phyloP scores from a whole-genome alignment of 2,113 vertebrate genomes.

The Sturnira hondurensis region DNA sequence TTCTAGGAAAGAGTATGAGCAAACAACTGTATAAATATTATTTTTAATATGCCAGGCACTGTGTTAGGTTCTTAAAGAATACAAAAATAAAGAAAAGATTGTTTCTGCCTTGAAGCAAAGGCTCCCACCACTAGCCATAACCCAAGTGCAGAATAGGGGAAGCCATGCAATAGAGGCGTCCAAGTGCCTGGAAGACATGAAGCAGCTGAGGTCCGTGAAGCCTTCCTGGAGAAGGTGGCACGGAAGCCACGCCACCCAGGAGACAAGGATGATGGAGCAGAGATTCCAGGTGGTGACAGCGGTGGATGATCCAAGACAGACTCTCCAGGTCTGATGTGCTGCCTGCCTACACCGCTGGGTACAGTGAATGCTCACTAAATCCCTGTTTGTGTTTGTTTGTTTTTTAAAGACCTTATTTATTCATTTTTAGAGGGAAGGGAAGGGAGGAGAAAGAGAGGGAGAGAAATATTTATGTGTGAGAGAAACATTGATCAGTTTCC shows the following conservation, averaged over 20 bases:
- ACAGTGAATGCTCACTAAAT: background rate
- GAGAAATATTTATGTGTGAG: no score
- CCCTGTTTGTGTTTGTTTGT: background rate
- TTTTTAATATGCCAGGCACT: background rate
- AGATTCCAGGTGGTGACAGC: background rate
- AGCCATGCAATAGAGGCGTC: background rate
- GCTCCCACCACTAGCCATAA: background rate
- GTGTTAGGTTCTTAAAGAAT: background rate
- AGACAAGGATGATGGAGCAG: background rate
- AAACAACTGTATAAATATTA: background rate
- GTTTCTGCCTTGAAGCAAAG: background rate
- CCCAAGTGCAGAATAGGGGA: background rate
- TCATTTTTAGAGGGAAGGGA: no score
- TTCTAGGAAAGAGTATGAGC: background rate
- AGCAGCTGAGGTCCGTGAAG: background rate
- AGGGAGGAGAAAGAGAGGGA: no score
- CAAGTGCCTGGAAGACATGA: background rate
- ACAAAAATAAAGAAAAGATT: background rate
- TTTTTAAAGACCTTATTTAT: no score
- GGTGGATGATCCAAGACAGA: background rate
- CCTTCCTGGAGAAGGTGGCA: background rate
- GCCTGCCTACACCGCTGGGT: background rate
- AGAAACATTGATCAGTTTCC: no score
- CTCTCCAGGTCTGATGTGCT: background rate
- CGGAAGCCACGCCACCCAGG: background rate